Evolutionary conservation across 2,888 invertebrate genomes (phyloP).

Genomic region (Papilio protenor): DNA sequence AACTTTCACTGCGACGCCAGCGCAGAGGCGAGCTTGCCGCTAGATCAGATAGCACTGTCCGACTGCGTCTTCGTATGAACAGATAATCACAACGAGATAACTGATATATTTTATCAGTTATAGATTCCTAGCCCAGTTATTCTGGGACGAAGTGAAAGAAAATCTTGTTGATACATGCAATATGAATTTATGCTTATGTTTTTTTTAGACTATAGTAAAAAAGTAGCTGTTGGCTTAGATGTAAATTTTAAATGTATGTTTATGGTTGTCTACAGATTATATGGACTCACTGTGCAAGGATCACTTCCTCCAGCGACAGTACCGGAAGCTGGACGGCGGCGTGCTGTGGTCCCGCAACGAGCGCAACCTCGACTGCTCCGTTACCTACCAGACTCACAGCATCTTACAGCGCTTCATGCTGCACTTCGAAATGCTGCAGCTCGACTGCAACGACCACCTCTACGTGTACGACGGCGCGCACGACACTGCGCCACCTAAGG

Average conservation of each 20-base stretch:
- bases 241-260: not conserved
- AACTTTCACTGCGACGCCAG: constrained; percentile 53
- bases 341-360: constrained; percentile 96
- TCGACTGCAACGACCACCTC: constrained; percentile 97
- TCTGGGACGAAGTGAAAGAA: not conserved
- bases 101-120: constrained; percentile 37
- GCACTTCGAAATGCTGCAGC: constrained; percentile 94
- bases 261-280: constrained; percentile 88
- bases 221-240: not conserved
- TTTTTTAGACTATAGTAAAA: not conserved
- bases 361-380: constrained; percentile 94
- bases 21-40: constrained; percentile 43
- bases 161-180: not conserved
- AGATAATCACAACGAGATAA: constrained; percentile 34
- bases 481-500: constrained; percentile 94
- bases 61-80: not conserved
- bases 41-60: constrained; percentile 31
- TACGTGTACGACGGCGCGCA: constrained; percentile 97
- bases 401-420: constrained; percentile 97
- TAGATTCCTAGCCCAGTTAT: constrained; percentile 5
- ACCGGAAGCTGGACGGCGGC: constrained; percentile 96
- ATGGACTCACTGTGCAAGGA: constrained; percentile 96
- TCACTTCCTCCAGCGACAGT: constrained; percentile 94
- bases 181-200: not conserved
- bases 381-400: constrained; percentile 97